Base-by-base conservation (phyloP, 2,113 vertebrate genomes). In the Sinocyclocheilus maitianheensis region DNA sequence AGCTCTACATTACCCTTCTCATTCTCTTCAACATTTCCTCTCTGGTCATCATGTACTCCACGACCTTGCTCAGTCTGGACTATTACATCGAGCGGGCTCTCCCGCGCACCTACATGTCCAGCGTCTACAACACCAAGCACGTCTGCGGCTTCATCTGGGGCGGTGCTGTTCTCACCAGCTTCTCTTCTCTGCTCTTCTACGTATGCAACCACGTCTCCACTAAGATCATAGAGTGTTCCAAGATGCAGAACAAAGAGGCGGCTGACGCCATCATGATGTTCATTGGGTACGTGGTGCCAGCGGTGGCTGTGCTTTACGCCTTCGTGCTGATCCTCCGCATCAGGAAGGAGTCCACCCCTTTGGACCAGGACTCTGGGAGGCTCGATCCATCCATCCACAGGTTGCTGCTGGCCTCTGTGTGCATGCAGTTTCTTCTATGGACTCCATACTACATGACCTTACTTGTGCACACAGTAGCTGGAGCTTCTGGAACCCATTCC, bases 91-190 rank as follows among this genome's bases (percentile, higher is more conserved):
- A 98, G 90, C 96, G 97, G 0, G 98, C 97, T 4, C 93, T 99
- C 74, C 98, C 98, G 0, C 97, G 97, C 30, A 98, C 97, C 9
- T 97, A 98, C 91, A 98, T 99, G 97, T 97, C 98, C 62, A 99
- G 98, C 0, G 98, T 97, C 84, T 98, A 99, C 90, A 99, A 99
- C 92, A 98, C 97, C 13, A 96, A 99, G 72, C 98, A 99, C 0
- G 96, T 99, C 46, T 99, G 98, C 0, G 97, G 97, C 5, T 99
- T 99, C 87, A 96, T 99, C 63, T 99, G 98, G 98, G 98, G 98
- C 0, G 97, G 98, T 0, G 98, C 98, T 0, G 96, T 99, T 92
- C 97, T 99, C 53, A 98, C 98, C 0, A 98, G 97, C 90, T 99
- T 99, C 51, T 99, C 98, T 5, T 98, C 98, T 0, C 94, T 99